phyloP scores from a whole-genome alignment of 1,140 invertebrate genomes.

The Drosophila obscura region DNA sequence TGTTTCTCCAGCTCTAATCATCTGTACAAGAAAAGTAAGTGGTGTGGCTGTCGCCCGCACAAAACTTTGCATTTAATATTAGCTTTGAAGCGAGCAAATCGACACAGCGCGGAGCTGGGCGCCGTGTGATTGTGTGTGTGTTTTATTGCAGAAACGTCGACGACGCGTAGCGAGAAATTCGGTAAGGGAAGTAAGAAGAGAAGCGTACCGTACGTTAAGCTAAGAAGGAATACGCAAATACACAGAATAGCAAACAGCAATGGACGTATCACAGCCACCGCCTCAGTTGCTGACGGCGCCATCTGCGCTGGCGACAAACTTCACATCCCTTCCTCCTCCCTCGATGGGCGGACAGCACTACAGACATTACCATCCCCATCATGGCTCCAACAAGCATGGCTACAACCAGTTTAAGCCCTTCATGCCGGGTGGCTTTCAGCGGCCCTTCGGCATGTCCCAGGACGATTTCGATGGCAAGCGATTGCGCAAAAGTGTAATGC shows the following conservation, averaged over 20 bases:
- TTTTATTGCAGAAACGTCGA: constrained; percentile 31
- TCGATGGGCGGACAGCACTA: constrained; percentile 69
- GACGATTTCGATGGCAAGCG: constrained; percentile 98
- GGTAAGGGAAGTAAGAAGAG: constrained; percentile 1
- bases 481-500: constrained; percentile 96
- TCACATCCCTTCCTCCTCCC: constrained; percentile 72
- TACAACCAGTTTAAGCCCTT: constrained; percentile 81
- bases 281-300: constrained; percentile 75
- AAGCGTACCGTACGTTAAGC: no score
- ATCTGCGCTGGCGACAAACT: constrained; percentile 76
- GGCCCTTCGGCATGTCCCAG: constrained; percentile 86
- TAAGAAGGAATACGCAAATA: no score
- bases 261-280: constrained; percentile 79
- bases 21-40: constrained; percentile 17
- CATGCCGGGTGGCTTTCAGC: constrained; percentile 71
- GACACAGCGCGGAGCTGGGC: not conserved
- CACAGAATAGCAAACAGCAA: constrained; percentile 7
- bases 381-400: constrained; percentile 72
- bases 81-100: not conserved
- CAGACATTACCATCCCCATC: constrained; percentile 74
- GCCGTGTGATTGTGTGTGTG: constrained; percentile 35
- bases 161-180: constrained; percentile 3
- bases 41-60: not conserved
- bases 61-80: not conserved
- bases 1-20: not conserved